Evolutionary conservation across 2,797 vertebrate species (phyloP).

Genomic region (Mallotus villosus): DNA sequence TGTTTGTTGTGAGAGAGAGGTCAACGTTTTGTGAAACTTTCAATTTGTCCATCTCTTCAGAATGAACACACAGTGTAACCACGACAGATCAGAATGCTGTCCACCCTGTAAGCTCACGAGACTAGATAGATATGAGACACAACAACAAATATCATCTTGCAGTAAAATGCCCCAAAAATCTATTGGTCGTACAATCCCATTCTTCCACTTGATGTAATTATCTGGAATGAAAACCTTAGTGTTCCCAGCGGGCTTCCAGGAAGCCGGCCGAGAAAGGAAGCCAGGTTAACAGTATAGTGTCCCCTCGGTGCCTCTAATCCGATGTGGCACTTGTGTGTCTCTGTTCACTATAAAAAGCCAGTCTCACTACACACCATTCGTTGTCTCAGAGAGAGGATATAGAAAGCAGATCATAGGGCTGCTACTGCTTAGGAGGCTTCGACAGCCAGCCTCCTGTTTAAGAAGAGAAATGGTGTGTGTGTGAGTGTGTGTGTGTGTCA

Average conservation of each 20-base stretch:
- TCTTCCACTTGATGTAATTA: background rate
- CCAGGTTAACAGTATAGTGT: too few relatives aligned
- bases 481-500: background rate
- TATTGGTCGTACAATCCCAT: background rate
- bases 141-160: background rate
- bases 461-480: background rate
- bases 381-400: too few relatives aligned
- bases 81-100: background rate
- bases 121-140: background rate
- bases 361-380: too few relatives aligned
- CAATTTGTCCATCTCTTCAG: background rate
- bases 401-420: too few relatives aligned
- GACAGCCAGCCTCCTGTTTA: too few relatives aligned
- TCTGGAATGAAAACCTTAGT: background rate
- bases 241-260: conserved; percentile 6
- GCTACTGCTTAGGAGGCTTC: too few relatives aligned
- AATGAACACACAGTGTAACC: too few relatives aligned
- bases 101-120: background rate
- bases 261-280: background rate
- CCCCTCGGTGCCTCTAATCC: background rate
- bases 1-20: background rate
- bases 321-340: background rate
- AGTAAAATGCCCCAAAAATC: background rate
- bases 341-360: too few relatives aligned
- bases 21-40: background rate